Conservation (phyloP, 2,888 invertebrate species). For the Diarsia dahlii region DNA sequence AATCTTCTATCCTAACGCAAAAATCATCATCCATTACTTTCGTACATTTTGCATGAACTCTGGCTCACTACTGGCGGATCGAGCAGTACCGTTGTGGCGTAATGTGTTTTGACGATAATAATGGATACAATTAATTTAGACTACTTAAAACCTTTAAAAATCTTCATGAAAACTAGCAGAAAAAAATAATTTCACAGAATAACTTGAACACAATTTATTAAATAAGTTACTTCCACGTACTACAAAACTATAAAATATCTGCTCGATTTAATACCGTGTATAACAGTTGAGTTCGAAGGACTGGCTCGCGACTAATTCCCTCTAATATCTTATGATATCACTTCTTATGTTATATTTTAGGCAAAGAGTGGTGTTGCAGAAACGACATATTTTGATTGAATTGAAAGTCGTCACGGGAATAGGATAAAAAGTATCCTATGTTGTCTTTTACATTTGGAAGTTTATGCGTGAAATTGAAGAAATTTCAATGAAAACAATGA, state of each 20-base stretch:
- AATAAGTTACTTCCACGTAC: slow-evolving; percentile 5
- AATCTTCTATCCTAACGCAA: neutral
- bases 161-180: neutral
- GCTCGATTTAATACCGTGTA: slow-evolving; percentile 31
- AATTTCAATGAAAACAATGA: no score
- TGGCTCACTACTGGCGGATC: neutral
- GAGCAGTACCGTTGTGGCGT: neutral
- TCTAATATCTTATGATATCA: slow-evolving; percentile 59
- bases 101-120: neutral
- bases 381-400: neutral
- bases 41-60: neutral
- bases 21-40: neutral
- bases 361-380: slow-evolving; percentile 41
- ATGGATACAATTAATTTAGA: neutral
- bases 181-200: neutral
- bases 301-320: slow-evolving; percentile 50
- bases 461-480: neutral
- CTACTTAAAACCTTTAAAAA: neutral
- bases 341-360: slow-evolving; percentile 45
- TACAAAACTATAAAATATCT: slow-evolving; percentile 21
- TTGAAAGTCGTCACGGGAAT: neutral
- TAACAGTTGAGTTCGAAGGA: slow-evolving; percentile 24
- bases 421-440: neutral
- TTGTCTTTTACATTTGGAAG: neutral
- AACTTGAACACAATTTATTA: neutral